A percentile compares a stretch with the other conserved stretches of the same genome.
Conservation (phyloP, 1,140 invertebrate species). For the Chrysoperla carnea region DNA sequence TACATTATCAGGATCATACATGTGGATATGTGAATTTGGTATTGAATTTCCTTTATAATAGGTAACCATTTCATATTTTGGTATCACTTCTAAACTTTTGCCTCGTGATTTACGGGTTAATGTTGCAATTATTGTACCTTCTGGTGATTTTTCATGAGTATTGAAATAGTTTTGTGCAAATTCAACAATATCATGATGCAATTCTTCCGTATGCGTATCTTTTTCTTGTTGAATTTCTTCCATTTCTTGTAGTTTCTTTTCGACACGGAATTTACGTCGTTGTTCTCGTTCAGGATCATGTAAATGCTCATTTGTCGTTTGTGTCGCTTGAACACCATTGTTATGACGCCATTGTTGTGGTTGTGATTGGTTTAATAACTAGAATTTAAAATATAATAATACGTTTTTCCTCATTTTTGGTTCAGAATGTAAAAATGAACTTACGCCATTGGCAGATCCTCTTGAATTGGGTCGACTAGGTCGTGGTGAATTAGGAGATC, state of each 20-base stretch:
- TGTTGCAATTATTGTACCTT: constrained; percentile 79
- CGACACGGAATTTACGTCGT: constrained; percentile 63
- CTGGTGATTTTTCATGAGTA: constrained; percentile 65
- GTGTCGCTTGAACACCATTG: constrained; percentile 8
- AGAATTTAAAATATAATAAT: no score
- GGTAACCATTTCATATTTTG: constrained; percentile 84
- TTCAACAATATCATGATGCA: constrained; percentile 71
- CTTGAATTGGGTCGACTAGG: constrained; percentile 23
- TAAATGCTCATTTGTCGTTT: not conserved
- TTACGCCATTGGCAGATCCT: constrained; percentile 10
- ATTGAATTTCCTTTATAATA: constrained; percentile 78
- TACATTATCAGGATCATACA: constrained; percentile 90
- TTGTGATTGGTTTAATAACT: constrained; percentile 4
- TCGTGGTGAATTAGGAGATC: constrained; percentile 17
- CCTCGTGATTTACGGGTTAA: constrained; percentile 56
- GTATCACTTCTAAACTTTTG: constrained; percentile 59
- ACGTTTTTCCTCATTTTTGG: no score
- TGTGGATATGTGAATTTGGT: constrained; percentile 83
- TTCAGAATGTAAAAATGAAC: not conserved
- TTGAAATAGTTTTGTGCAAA: constrained; percentile 92
- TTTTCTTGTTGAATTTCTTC: constrained; percentile 32
- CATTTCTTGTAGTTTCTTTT: constrained; percentile 68
- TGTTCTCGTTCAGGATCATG: constrained; percentile 43
- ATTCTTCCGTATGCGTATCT: constrained; percentile 29
- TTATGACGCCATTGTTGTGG: constrained; percentile 17